Percentiles rank a stretch among this genome's conserved stretches.
phyloP scores from a whole-genome alignment of 1,140 invertebrate genomes.

The Drosophila trapezifrons region DNA sequence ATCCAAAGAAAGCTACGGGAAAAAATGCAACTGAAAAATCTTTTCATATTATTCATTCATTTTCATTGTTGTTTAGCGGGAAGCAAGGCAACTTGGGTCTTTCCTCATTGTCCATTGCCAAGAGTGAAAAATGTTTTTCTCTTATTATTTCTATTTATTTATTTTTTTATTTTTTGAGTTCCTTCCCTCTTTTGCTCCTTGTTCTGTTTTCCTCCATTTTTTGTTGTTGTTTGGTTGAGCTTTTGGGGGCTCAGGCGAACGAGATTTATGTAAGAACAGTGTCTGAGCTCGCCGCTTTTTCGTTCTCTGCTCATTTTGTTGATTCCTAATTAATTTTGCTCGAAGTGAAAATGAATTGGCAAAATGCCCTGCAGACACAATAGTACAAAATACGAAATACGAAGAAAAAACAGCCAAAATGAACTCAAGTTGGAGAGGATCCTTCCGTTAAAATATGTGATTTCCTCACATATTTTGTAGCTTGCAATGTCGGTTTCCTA shows the following conservation, averaged over 20 bases:
- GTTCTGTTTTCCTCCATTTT: conserved; percentile 6
- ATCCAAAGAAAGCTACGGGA: conserved; percentile 20
- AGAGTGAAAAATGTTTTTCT: conserved; percentile 56
- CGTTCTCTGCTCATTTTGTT: conserved; percentile 68
- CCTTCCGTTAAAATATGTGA: conserved; percentile 31
- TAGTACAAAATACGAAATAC: conserved; percentile 4
- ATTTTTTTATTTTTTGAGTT: conserved; percentile 12
- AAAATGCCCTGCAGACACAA: conserved; percentile 63
- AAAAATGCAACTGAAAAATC: conserved; percentile 63
- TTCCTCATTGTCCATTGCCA: conserved; percentile 45
- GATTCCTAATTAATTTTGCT: conserved; percentile 76
- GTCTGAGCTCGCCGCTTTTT: conserved; percentile 30
- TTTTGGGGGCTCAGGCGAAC: conserved; percentile 45
- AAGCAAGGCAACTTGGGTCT: conserved; percentile 17
- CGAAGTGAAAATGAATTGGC: conserved; percentile 76
- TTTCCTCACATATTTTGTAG: conserved; percentile 30
- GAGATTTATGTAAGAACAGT: conserved; percentile 62
- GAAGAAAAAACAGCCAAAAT: background rate
- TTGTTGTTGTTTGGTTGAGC: conserved; percentile 21
- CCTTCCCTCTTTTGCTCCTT: conserved; percentile 18
- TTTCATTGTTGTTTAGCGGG: conserved; percentile 61
- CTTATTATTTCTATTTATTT: conserved; percentile 40
- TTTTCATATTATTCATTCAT: conserved; percentile 69
- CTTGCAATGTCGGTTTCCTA: conserved; percentile 31
- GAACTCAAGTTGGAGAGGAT: conserved; percentile 7